These are phyloP conservation scores for Diaphora mendica DNA, from an alignment of 2,888 invertebrate species.

Conservation along the genomic window DNA sequence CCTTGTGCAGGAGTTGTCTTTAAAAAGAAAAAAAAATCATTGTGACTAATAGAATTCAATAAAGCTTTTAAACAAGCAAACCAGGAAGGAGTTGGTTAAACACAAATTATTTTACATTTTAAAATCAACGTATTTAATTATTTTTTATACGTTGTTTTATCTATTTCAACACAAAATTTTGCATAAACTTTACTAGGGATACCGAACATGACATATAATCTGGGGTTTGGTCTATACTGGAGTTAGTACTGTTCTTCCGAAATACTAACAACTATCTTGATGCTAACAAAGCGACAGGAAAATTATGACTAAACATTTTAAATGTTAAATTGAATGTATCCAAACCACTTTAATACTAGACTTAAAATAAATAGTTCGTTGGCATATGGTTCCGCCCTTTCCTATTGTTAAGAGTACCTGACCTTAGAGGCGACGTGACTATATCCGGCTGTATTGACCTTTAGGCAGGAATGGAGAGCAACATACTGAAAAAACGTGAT, in stretches of 20 bases:
- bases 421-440: conserved; percentile 31
- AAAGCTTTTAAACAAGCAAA: too few relatives aligned
- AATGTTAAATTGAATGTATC: too few relatives aligned
- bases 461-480: conserved; percentile 24
- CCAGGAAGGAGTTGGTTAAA: neutral
- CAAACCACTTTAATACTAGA: neutral
- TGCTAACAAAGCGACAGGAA: too few relatives aligned
- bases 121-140: too few relatives aligned
- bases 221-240: too few relatives aligned
- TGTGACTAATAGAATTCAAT: too few relatives aligned
- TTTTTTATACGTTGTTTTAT: neutral
- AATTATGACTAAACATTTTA: too few relatives aligned
- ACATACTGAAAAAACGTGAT: conserved; percentile 20
- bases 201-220: neutral
- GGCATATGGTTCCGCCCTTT: conserved; percentile 13
- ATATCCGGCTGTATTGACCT: conserved; percentile 47
- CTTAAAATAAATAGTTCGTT: neutral
- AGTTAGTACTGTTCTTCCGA: too few relatives aligned
- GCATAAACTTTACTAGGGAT: neutral
- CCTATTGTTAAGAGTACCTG: conserved; percentile 31
- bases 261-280: too few relatives aligned
- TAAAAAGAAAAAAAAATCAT: too few relatives aligned
- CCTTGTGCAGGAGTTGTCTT: too few relatives aligned
- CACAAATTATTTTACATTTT: too few relatives aligned
- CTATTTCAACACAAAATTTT: neutral